Percentiles rank a stretch among this genome's conserved stretches.
Evolutionary conservation across 2,113 vertebrate genomes (phyloP).

Genomic region (Marcusenius ussheri): DNA sequence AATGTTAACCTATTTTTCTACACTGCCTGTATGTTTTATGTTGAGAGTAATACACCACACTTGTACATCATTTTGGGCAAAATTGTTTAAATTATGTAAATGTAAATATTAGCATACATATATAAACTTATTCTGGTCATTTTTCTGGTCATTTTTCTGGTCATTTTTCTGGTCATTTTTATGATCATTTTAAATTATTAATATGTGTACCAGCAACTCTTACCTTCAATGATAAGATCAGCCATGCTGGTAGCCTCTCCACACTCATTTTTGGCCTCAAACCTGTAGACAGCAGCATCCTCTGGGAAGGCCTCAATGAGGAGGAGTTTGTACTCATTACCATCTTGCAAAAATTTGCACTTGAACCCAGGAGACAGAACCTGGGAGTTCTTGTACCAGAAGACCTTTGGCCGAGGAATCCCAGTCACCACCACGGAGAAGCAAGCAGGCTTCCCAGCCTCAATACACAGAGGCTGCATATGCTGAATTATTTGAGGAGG

Average conservation of each 20-base stretch:
- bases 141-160: neutral
- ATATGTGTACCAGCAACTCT: neutral
- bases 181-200: neutral
- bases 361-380: slow-evolving; percentile 90
- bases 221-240: slow-evolving; percentile 86
- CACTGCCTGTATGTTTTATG: neutral
- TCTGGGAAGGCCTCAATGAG: slow-evolving; percentile 96
- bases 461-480: slow-evolving; percentile 78
- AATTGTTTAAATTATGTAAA: neutral
- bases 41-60: neutral
- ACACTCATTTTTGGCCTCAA: slow-evolving; percentile 86
- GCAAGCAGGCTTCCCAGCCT: slow-evolving; percentile 87
- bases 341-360: slow-evolving; percentile 88
- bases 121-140: neutral
- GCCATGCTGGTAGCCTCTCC: slow-evolving; percentile 80
- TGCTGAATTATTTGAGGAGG: slow-evolving; percentile 81
- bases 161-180: neutral
- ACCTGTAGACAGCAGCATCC: slow-evolving; percentile 83
- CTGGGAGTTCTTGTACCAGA: slow-evolving; percentile 92
- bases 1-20: neutral
- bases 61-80: neutral
- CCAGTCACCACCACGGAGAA: slow-evolving; percentile 82
- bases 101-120: neutral
- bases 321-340: slow-evolving; percentile 80
- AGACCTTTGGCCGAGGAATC: slow-evolving; percentile 79